phyloP scores from a whole-genome alignment of 2,888 invertebrate species.

The Noctua comes region DNA sequence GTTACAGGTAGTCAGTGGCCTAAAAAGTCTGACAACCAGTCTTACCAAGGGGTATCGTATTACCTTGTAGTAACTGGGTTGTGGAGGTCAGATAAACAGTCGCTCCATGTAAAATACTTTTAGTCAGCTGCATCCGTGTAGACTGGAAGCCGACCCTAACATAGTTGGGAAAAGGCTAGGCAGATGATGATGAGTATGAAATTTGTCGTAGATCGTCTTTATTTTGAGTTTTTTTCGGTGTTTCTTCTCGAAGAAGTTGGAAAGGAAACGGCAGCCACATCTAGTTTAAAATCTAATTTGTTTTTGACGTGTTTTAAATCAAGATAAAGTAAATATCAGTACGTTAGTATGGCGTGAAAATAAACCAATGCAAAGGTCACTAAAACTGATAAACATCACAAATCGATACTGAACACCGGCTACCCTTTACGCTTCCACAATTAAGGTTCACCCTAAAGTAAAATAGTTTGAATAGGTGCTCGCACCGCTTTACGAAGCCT shows the following conservation, averaged over 20 bases:
- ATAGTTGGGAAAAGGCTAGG: too few species aligned
- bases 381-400: neutral
- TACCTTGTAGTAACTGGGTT: too few species aligned
- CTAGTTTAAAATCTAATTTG: neutral
- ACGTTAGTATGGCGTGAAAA: neutral
- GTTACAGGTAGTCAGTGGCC: too few species aligned
- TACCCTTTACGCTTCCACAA: constrained; percentile 9
- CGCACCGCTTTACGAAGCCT: constrained; percentile 23
- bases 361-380: too few species aligned
- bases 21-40: too few species aligned
- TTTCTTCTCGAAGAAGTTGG: neutral
- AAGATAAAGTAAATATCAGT: neutral
- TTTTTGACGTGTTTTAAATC: neutral
- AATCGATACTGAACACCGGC: neutral
- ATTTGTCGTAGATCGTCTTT: too few species aligned
- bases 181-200: too few species aligned
- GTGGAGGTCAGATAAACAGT: too few species aligned
- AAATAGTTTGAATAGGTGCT: constrained; percentile 29
- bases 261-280: neutral
- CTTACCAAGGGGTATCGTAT: too few species aligned
- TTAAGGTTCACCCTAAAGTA: constrained; percentile 22
- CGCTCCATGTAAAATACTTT: too few species aligned
- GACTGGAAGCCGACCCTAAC: too few species aligned
- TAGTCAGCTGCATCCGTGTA: too few species aligned
- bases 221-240: neutral